Base-by-base conservation (phyloP, 2,888 invertebrate genomes). In the Drosophila paranaensis region DNA sequence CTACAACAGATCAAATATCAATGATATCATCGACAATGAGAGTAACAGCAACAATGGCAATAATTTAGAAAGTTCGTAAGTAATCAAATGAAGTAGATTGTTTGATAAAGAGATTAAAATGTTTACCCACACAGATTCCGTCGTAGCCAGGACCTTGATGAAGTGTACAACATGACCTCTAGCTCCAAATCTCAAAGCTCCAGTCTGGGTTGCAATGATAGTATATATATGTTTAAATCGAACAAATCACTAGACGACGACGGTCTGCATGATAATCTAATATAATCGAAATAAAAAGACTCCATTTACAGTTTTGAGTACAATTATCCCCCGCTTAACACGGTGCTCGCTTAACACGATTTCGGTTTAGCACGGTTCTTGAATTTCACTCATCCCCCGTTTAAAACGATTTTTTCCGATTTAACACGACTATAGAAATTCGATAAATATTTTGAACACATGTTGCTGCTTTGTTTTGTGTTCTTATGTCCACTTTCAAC, bases 141-240 rank as follows among this genome's bases (percentile, higher is more conserved):
- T 33, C 91, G 91, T 61, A 94, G 93, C 76, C 93, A 94, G 87
- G 94, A 94, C n/a, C 3, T 30, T 33, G 94, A 94, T 77, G 94
- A 94, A 51, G 92, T 94, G 57, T 94, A 93, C 77, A 91, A 92
- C 61, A 91, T 93, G 91, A 91, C 92, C 60, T 91, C 92, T 16
- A 93, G 92, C 69, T 91, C 89, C 20, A 93, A 93, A 77, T 93
- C 92, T 11, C 92, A 92, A 76, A 88, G 88, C 61, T 92, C 91
- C 57, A 92, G 89, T 68, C 91, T 90, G 56, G 91, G 88, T 14
- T 89, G 86, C 67, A 90, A 79, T 53, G 81, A 86, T 53, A 75
- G 20, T 56, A 87, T 77, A 51, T 81, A 66, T 51, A 81, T 81
- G 50, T 77, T 84, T 27, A 81, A 79, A 27, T 84, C 79, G 14